A percentile compares a stretch with the other conserved stretches of the same genome.
Conservation (phyloP, 2,797 vertebrate genomes). For the Pseudochaenichthys georgianus region DNA sequence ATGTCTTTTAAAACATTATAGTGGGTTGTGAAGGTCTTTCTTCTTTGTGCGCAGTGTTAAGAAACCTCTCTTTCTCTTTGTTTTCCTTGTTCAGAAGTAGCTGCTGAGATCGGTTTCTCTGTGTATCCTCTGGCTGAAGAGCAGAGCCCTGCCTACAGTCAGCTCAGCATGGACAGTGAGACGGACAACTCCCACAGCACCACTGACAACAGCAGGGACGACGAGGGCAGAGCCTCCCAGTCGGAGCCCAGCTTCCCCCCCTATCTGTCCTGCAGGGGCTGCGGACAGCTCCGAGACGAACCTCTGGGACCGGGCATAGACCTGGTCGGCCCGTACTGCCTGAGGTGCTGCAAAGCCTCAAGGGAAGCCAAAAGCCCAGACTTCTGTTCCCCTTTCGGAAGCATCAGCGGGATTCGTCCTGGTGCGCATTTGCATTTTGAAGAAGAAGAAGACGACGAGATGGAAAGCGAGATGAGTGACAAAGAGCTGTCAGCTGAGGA, state of each 20-base stretch:
- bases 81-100: conserved; percentile 83
- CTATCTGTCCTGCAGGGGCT: conserved; percentile 88
- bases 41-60: neutral
- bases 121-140: conserved; percentile 91
- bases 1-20: neutral
- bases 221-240: conserved; percentile 69
- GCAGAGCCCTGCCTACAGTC: conserved; percentile 89
- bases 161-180: conserved; percentile 92
- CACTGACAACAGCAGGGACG: conserved; percentile 72
- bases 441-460: conserved; percentile 37
- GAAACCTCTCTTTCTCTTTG: conserved; percentile 24
- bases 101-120: conserved; percentile 91
- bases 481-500: conserved; percentile 61
- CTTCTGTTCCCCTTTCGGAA: conserved; percentile 74
- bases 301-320: conserved; percentile 87
- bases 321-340: conserved; percentile 84
- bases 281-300: conserved; percentile 87
- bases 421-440: conserved; percentile 60
- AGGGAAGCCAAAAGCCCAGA: conserved; percentile 68
- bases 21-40: neutral
- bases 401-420: conserved; percentile 61
- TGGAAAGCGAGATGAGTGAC: conserved; percentile 56
- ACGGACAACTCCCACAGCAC: conserved; percentile 84
- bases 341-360: conserved; percentile 84
- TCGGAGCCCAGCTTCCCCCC: conserved; percentile 80